These are phyloP conservation scores for Gymnosoma rotundatum DNA, from an alignment of 2,888 invertebrate genomes.

Conservation along the genomic window DNA sequence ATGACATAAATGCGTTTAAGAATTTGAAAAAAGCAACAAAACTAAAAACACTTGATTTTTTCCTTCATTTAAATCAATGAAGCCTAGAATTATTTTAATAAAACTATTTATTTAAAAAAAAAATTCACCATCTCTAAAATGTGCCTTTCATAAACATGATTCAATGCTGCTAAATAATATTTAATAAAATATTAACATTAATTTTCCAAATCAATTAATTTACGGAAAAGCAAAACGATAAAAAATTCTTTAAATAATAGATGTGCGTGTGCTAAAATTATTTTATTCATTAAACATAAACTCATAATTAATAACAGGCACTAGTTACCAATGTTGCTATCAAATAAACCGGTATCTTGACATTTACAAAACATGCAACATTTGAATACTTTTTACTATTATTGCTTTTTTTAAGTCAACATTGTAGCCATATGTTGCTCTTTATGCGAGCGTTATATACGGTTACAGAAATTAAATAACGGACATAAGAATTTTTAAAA, in stretches of 20 bases:
- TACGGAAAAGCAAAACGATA: neutral
- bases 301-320: constrained; percentile 3
- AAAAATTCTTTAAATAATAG: constrained; percentile 13
- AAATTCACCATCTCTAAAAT: constrained; percentile 55
- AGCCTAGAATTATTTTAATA: constrained; percentile 30
- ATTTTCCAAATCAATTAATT: constrained; percentile 44
- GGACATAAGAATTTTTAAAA: too few species aligned
- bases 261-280: constrained; percentile 41
- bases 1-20: constrained; percentile 15
- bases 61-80: constrained; percentile 21
- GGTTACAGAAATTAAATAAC: too few species aligned
- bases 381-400: constrained; percentile 26
- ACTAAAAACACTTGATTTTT: constrained; percentile 1
- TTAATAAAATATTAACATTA: constrained; percentile 2
- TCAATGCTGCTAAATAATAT: neutral
- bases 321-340: constrained; percentile 16
- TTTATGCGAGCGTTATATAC: too few species aligned
- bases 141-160: neutral
- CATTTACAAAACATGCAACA: constrained; percentile 60
- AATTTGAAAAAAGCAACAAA: constrained; percentile 31
- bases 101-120: constrained; percentile 24
- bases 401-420: too few species aligned
- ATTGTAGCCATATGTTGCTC: too few species aligned
- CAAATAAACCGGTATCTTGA: constrained; percentile 17
- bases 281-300: constrained; percentile 19